A percentile compares a stretch with the other conserved stretches of the same genome.
phyloP scores from a whole-genome alignment of 53 echinoderm and acorn worm genomes.

The Mesocentrotus franciscanus region DNA sequence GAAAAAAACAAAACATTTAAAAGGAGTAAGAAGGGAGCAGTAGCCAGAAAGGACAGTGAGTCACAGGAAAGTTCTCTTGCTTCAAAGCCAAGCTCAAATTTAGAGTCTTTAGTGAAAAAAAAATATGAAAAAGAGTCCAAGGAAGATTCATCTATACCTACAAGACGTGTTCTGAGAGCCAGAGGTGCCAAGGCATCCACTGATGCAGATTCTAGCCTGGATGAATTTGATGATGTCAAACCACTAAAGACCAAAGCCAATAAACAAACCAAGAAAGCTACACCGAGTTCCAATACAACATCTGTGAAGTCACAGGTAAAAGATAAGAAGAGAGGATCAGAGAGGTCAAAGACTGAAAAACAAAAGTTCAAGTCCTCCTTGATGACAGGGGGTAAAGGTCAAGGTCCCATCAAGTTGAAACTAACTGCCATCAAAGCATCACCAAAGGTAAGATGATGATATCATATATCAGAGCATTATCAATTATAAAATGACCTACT shows the following conservation, averaged over 20 bases:
- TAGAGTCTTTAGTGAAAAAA: neutral
- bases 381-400: slow-evolving; percentile 41
- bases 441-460: slow-evolving; percentile 56
- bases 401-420: slow-evolving; percentile 59
- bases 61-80: neutral
- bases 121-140: neutral
- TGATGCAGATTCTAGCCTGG: slow-evolving; percentile 33
- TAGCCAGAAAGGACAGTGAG: neutral
- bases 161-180: slow-evolving; percentile 49
- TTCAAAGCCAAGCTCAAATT: neutral
- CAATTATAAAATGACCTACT: neutral
- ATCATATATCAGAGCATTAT: neutral
- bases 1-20: neutral
- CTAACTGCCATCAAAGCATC: slow-evolving; percentile 66
- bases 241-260: neutral
- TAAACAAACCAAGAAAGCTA: slow-evolving; percentile 12
- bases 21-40: neutral
- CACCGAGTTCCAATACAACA: neutral
- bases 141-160: neutral
- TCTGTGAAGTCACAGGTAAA: neutral
- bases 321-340: neutral
- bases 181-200: slow-evolving; percentile 21
- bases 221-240: slow-evolving; percentile 53
- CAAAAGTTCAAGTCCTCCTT: slow-evolving; percentile 56
- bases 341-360: neutral